phyloP scores from a whole-genome alignment of 2,888 invertebrate genomes.

The Taphrorychus bicolor region DNA sequence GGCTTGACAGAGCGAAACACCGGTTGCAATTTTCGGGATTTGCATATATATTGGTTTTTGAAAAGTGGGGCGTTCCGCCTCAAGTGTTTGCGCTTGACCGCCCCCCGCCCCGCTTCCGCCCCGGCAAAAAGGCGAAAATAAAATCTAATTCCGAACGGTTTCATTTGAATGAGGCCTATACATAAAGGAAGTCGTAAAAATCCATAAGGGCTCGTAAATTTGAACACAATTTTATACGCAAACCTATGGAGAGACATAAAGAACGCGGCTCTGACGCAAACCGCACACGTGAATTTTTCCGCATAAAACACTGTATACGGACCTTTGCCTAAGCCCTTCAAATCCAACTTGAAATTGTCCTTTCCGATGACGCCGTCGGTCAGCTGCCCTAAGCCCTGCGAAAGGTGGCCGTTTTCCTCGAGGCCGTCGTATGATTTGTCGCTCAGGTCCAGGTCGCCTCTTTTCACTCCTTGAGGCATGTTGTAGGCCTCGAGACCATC shows the following conservation, averaged over 20 bases:
- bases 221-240: too few species aligned
- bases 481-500: constrained; percentile 82
- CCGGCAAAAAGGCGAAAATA: background rate
- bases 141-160: constrained; percentile 1
- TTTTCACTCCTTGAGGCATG: constrained; percentile 76
- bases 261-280: too few species aligned
- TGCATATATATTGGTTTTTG: constrained; percentile 57
- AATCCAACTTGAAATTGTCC: constrained; percentile 75
- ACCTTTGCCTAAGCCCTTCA: constrained; percentile 73
- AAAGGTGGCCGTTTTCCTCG: constrained; percentile 68
- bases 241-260: too few species aligned
- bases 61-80: constrained; percentile 37
- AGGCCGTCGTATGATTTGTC: constrained; percentile 82
- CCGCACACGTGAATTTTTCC: too few species aligned
- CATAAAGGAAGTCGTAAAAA: background rate
- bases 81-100: constrained; percentile 16
- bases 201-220: background rate
- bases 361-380: constrained; percentile 78
- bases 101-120: too few species aligned
- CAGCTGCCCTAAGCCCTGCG: constrained; percentile 80
- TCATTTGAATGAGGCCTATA: constrained; percentile 1
- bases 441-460: constrained; percentile 76
- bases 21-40: constrained; percentile 43
- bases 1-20: background rate
- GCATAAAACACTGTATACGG: constrained; percentile 28